phyloP scores from a whole-genome alignment of 2,797 vertebrate genomes.

The Sphaeramia orbicularis region DNA sequence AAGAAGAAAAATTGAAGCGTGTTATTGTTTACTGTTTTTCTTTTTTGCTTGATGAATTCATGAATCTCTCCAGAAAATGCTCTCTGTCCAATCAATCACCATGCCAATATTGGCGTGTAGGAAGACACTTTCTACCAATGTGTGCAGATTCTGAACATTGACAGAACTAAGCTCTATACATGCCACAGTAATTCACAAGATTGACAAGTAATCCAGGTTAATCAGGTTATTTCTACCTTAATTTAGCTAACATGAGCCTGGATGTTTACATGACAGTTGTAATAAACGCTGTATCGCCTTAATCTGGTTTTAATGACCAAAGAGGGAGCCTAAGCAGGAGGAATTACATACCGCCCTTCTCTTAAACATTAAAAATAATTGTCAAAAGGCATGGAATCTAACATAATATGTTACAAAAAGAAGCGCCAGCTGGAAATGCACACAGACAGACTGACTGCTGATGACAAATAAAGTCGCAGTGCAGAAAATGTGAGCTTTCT shows the following conservation, averaged over 20 bases:
- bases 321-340: constrained; percentile 33
- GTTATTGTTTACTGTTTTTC: constrained; percentile 17
- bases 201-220: constrained; percentile 50
- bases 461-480: constrained; percentile 39
- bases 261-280: constrained; percentile 49
- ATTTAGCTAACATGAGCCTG: constrained; percentile 57
- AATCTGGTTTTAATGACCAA: constrained; percentile 56
- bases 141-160: neutral
- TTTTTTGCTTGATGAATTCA: neutral
- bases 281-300: constrained; percentile 59
- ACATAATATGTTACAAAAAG: constrained; percentile 19
- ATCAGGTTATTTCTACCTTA: constrained; percentile 53
- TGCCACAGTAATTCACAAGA: constrained; percentile 34
- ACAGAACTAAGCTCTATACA: constrained; percentile 10
- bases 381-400: constrained; percentile 1
- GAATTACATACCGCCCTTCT: constrained; percentile 58
- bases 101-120: neutral
- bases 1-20: neutral
- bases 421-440: constrained; percentile 16
- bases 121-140: neutral
- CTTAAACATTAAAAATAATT: constrained; percentile 31
- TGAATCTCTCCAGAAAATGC: neutral
- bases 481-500: constrained; percentile 32
- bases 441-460: constrained; percentile 16
- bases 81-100: neutral